phyloP scores from a whole-genome alignment of 2,888 invertebrate genomes.

The Dicranocentrus wangi region DNA sequence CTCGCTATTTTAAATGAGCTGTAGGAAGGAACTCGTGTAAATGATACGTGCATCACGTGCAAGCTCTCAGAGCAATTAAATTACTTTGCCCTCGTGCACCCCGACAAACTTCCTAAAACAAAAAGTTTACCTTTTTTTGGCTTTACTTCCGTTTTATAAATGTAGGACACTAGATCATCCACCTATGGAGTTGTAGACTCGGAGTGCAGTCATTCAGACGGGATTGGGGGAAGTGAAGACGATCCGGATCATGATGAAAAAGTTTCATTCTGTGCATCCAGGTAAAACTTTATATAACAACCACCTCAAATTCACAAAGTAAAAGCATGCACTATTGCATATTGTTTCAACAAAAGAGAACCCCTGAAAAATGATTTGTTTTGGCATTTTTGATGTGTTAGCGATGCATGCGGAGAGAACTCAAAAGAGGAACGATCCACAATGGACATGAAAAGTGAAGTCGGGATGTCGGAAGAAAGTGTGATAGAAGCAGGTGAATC shows the following conservation, averaged over 20 bases:
- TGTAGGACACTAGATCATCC: conserved; percentile 28
- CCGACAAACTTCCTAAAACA: too few relatives aligned
- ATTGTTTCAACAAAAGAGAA: too few relatives aligned
- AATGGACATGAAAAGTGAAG: neutral
- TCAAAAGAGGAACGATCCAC: neutral
- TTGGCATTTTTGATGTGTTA: conserved; percentile 4
- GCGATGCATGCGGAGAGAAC: neutral
- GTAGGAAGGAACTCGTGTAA: too few relatives aligned
- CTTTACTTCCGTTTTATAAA: too few relatives aligned
- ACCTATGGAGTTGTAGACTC: conserved; percentile 36
- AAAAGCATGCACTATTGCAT: too few relatives aligned
- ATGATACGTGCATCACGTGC: too few relatives aligned
- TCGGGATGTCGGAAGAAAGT: neutral
- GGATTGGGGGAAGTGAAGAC: conserved; percentile 53
- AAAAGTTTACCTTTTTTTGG: too few relatives aligned
- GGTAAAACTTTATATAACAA: neutral
- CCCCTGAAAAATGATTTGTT: too few relatives aligned
- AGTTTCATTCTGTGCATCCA: conserved; percentile 29
- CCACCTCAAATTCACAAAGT: too few relatives aligned
- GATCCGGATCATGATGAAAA: conserved; percentile 57
- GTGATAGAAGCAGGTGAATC: neutral
- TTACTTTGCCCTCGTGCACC: too few relatives aligned
- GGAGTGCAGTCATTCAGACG: conserved; percentile 46
- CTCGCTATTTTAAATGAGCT: too few relatives aligned
- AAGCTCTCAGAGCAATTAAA: too few relatives aligned